Evolutionary conservation across 2,888 invertebrate species (phyloP).

Genomic region (Cephonodes hylas): DNA sequence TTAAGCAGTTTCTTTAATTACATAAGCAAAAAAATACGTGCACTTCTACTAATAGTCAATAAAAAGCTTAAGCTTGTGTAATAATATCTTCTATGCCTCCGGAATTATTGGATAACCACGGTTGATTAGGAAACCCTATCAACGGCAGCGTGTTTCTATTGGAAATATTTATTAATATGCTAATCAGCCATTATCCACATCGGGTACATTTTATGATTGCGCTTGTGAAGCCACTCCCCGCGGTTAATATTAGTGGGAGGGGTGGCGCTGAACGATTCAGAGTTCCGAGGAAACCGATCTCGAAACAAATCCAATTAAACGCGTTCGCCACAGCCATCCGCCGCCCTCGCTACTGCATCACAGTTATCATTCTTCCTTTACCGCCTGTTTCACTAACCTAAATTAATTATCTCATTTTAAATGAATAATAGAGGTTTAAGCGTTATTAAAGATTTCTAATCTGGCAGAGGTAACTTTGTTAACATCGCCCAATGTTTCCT

Average conservation of each 20-base stretch:
- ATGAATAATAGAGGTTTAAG: conserved; percentile 40
- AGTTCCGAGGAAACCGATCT: conserved; percentile 33
- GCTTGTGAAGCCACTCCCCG: conserved; percentile 35
- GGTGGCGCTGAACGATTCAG: not conserved
- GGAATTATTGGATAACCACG: not conserved
- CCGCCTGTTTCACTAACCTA: conserved; percentile 40
- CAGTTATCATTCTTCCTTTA: conserved; percentile 29
- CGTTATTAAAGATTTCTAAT: conserved; percentile 15
- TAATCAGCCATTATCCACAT: conserved; percentile 6
- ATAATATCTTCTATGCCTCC: not conserved
- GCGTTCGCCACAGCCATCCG: conserved; percentile 23
- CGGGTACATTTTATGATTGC: conserved; percentile 47
- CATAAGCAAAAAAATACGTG: no score
- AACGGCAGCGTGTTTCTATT: not conserved
- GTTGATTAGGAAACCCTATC: not conserved
- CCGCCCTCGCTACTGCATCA: conserved; percentile 13
- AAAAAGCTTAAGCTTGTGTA: no score
- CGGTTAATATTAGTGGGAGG: conserved; percentile 40
- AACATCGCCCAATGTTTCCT: not conserved
- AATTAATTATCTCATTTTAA: conserved; percentile 46
- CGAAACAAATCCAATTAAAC: conserved; percentile 51
- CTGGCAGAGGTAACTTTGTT: not conserved
- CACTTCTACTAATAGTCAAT: no score
- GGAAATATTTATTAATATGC: not conserved
- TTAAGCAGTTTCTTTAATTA: no score